Evolutionary conservation across 2,888 invertebrate species (phyloP).

Genomic region (Epirrhoe alternata): DNA sequence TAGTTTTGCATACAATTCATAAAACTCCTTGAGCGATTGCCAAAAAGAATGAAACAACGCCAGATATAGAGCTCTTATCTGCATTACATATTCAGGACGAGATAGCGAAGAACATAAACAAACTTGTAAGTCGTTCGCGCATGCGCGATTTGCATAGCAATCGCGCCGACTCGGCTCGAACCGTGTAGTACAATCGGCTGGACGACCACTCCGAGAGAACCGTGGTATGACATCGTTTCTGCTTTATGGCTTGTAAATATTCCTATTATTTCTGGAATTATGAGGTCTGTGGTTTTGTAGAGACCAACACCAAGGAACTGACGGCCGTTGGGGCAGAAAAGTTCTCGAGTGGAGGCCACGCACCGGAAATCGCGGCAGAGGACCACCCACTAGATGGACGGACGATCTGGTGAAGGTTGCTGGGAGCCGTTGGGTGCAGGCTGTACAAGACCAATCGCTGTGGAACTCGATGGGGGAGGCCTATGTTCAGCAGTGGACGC

Average conservation of each 20-base stretch:
- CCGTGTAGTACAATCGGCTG: conserved; percentile 24
- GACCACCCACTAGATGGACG: too few relatives aligned
- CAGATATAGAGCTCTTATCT: conserved; percentile 20
- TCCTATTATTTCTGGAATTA: too few relatives aligned
- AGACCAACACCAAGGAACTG: too few relatives aligned
- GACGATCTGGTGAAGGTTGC: too few relatives aligned
- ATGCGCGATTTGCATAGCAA: conserved; percentile 50
- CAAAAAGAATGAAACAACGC: conserved; percentile 7
- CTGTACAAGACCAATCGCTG: too few relatives aligned
- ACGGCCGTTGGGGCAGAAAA: too few relatives aligned
- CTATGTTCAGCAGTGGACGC: too few relatives aligned
- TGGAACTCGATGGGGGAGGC: too few relatives aligned
- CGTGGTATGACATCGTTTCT: background rate
- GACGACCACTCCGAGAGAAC: conserved; percentile 10
- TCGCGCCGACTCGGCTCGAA: conserved; percentile 39
- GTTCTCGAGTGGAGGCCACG: too few relatives aligned
- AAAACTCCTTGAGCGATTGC: conserved; percentile 5
- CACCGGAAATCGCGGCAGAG: too few relatives aligned
- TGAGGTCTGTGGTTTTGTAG: too few relatives aligned
- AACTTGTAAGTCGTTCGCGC: conserved; percentile 43
- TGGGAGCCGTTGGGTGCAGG: too few relatives aligned
- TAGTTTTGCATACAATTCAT: background rate
- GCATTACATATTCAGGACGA: conserved; percentile 44
- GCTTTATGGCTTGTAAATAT: background rate
- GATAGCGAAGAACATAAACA: conserved; percentile 39